A percentile compares a stretch with the other conserved stretches of the same genome.
phyloP scores from a whole-genome alignment of 2,113 vertebrate genomes.

The Corythoichthys haematopterus region DNA sequence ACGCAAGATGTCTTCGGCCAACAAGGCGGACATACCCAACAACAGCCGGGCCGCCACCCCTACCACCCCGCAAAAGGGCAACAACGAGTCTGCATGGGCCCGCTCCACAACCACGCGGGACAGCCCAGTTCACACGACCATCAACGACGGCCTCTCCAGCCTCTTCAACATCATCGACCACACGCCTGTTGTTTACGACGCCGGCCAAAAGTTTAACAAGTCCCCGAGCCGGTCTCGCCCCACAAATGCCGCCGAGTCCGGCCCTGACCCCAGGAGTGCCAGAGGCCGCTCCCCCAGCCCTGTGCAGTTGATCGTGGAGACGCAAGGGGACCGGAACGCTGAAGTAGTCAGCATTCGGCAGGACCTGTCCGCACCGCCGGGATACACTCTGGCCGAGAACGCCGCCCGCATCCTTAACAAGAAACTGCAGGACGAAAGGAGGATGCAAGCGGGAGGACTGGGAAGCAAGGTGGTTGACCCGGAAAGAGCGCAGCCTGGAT shows the following conservation, averaged over 20 bases:
- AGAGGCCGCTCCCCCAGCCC: slow-evolving; percentile 91
- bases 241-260: slow-evolving; percentile 44
- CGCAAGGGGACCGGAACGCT: slow-evolving; percentile 77
- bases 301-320: slow-evolving; percentile 78
- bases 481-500: slow-evolving; percentile 73
- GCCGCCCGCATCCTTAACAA: slow-evolving; percentile 89
- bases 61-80: slow-evolving; percentile 82
- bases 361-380: slow-evolving; percentile 89
- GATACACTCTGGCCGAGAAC: slow-evolving; percentile 86
- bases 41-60: slow-evolving; percentile 67
- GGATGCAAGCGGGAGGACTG: slow-evolving; percentile 68
- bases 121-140: slow-evolving; percentile 95
- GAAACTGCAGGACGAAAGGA: slow-evolving; percentile 88
- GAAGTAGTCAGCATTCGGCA: slow-evolving; percentile 83
- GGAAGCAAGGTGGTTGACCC: slow-evolving; percentile 50
- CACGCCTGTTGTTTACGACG: slow-evolving; percentile 80
- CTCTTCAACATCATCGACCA: slow-evolving; percentile 98
- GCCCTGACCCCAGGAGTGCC: slow-evolving; percentile 46
- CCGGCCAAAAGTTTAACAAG: slow-evolving; percentile 80
- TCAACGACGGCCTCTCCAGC: slow-evolving; percentile 96
- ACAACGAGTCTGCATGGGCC: slow-evolving; percentile 94
- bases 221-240: slow-evolving; percentile 81
- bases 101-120: slow-evolving; percentile 94
- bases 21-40: slow-evolving; percentile 57
- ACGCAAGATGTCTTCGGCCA: slow-evolving; percentile 71